Percentiles rank a stretch among this genome's conserved stretches.
Evolutionary conservation across 92 coral and sea anemone genomes (phyloP).

Genomic region (Palythoa caribaeorum): DNA sequence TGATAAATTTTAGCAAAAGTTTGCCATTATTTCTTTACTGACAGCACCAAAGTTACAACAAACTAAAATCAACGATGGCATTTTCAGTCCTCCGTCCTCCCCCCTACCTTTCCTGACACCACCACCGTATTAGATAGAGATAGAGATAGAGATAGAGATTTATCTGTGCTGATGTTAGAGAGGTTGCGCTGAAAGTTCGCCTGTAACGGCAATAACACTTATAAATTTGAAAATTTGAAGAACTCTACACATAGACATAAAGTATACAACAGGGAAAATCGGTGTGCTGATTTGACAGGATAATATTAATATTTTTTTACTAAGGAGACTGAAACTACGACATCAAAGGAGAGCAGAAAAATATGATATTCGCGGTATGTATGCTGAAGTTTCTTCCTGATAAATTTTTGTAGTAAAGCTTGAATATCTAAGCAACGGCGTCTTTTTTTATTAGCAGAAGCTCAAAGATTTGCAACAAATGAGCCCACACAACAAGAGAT

Average conservation of each 20-base stretch:
- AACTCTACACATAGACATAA: not conserved
- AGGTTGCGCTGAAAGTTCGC: not conserved
- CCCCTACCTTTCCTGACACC: no score
- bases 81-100: no score
- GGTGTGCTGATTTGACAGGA: not conserved
- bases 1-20: no score
- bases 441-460: not conserved
- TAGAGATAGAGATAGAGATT: no score
- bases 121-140: no score
- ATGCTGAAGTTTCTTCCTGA: not conserved
- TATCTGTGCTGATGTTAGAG: no score
- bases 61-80: no score
- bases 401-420: not conserved
- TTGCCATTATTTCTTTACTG: no score
- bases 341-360: not conserved
- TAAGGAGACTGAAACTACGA: constrained; percentile 1
- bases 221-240: no score
- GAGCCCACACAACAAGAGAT: not conserved
- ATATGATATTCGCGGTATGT: not conserved
- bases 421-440: not conserved
- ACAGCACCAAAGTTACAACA: no score
- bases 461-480: not conserved
- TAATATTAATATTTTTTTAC: not conserved
- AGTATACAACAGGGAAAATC: not conserved
- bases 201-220: not conserved